Conservation (phyloP, 2,797 vertebrate species). For the Cyclopterus lumpus region DNA sequence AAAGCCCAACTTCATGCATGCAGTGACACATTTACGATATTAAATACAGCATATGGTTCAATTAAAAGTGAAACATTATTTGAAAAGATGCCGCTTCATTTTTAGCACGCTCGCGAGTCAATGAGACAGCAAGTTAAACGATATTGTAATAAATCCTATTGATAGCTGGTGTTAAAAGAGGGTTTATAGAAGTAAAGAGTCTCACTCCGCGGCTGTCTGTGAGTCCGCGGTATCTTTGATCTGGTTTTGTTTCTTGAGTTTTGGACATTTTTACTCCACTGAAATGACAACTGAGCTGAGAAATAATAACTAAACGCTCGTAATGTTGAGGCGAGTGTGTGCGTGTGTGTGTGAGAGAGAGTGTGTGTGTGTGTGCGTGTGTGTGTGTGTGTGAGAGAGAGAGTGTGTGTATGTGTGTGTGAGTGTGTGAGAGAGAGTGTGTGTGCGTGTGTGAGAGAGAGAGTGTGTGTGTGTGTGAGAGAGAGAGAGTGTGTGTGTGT, state of each 20-base stretch:
- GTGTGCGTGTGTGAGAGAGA: too few relatives aligned
- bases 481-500: too few relatives aligned
- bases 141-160: neutral
- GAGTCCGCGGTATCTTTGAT: too few relatives aligned
- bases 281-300: neutral
- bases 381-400: too few relatives aligned
- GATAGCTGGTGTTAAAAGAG: neutral
- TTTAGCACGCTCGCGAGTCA: too few relatives aligned
- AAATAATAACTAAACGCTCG: neutral
- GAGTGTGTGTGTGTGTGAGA: too few relatives aligned
- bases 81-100: neutral
- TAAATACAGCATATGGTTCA: neutral
- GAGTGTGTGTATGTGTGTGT: too few relatives aligned
- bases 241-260: too few relatives aligned
- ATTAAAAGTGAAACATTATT: neutral
- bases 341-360: neutral
- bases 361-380: constrained; percentile 1
- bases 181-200: neutral
- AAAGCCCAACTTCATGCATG: neutral
- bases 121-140: neutral
- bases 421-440: too few relatives aligned
- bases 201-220: too few relatives aligned
- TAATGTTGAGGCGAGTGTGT: neutral
- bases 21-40: neutral
- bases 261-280: neutral